Evolutionary conservation across 2,797 vertebrate genomes (phyloP), one percentile per base, ranked within the genome.

Genomic region (Lateolabrax maculatus): DNA sequence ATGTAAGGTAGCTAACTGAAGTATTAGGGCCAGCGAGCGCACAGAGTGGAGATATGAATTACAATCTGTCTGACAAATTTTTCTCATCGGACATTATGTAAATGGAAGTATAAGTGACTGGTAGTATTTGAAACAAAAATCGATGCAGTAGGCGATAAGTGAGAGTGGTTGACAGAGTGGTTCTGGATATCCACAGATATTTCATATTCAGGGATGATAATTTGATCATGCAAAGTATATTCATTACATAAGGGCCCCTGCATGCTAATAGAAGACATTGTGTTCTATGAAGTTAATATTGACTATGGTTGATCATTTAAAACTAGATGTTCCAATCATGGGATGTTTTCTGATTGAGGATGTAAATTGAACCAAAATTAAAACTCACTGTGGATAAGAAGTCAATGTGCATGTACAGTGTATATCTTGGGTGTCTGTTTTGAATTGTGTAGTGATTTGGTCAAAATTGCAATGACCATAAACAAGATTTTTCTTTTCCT

Each of bases 1-100:
- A 94, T 94, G 89, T 88, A 89, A 88, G 87, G 88, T 71, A 84
- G 82, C 89, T 86, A 90, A 84, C 90, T 91, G 83, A 88, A 92
- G 90, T 92, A 90, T 88, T 82, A 81, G 77, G 46, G 76, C 75
- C 48, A 69, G 81, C 70, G 52, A 84, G 81, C 52, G 48, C 65
- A 44, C 80, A 39, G 83, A 92, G 88, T 81, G 77, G 85, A 87
- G 90, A 88, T 93, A 89, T 90, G 90, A 93, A 93, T 95, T 92
- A 86, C 92, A 93, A 93, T 93, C 88, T 86, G 77, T 79, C 87
- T 53, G 85, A 86, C 86, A 91, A 88, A 89, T 90, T 91, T 91
- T 92, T 86, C 87, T 93, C 93, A 91, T 89, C 51, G 85, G 87
- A 91, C 90, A 94, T 93, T 94, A 94, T 94, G 93, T 90, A 93